phyloP scores from a whole-genome alignment of 2,797 vertebrate species.

The Argya squamiceps region DNA sequence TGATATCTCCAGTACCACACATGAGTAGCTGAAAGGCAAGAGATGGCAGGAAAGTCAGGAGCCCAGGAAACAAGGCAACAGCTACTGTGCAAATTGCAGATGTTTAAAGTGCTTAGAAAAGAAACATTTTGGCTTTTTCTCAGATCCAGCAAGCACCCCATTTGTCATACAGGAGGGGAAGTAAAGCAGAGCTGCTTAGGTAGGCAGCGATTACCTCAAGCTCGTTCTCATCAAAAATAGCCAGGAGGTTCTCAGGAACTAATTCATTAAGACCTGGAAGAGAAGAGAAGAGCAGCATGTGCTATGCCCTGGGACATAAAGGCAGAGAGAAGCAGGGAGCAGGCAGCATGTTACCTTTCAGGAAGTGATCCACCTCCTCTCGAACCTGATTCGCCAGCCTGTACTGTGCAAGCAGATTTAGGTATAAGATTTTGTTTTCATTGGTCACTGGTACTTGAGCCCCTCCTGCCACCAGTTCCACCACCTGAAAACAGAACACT shows the following conservation, averaged over 20 bases:
- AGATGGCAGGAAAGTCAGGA: background rate
- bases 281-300: slow-evolving; percentile 16
- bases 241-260: slow-evolving; percentile 96
- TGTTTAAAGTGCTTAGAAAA: background rate
- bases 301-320: background rate
- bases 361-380: slow-evolving; percentile 97
- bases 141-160: background rate
- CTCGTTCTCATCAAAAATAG: slow-evolving; percentile 99
- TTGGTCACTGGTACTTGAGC: slow-evolving; percentile 92
- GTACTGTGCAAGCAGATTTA: slow-evolving; percentile 95
- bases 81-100: background rate
- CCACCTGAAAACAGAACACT: slow-evolving; percentile 79
- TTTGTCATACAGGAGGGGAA: background rate
- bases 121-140: background rate
- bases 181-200: background rate
- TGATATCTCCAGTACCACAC: slow-evolving; percentile 98
- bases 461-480: slow-evolving; percentile 93
- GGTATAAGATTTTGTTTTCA: slow-evolving; percentile 96
- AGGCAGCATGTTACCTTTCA: slow-evolving; percentile 86
- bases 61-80: background rate
- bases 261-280: slow-evolving; percentile 93
- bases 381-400: slow-evolving; percentile 94
- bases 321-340: background rate
- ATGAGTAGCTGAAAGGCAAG: slow-evolving; percentile 87
- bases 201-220: slow-evolving; percentile 85